A percentile compares a stretch with the other conserved stretches of the same genome.
phyloP scores from a whole-genome alignment of 2,888 invertebrate genomes.

The Vandiemenella viatica region DNA sequence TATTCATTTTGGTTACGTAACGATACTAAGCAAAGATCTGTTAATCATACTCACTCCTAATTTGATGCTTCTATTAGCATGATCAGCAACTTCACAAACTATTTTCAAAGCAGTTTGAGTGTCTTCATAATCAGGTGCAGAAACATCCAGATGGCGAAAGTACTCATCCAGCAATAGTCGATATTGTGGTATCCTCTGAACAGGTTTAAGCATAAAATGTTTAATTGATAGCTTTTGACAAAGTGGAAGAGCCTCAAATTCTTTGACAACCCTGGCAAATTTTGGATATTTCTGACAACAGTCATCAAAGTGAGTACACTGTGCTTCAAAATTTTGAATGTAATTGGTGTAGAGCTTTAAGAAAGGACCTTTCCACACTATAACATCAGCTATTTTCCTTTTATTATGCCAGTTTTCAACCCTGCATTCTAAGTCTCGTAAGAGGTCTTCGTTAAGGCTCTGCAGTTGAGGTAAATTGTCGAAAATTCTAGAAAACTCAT shows the following conservation, averaged over 20 bases:
- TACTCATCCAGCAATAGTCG: slow-evolving; percentile 44
- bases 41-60: slow-evolving; percentile 36
- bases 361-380: slow-evolving; percentile 41
- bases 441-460: slow-evolving; percentile 35
- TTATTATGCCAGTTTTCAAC: slow-evolving; percentile 31
- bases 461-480: slow-evolving; percentile 36
- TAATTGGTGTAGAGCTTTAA: slow-evolving; percentile 39
- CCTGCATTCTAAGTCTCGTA: slow-evolving; percentile 33
- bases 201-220: slow-evolving; percentile 51
- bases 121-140: slow-evolving; percentile 39
- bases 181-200: slow-evolving; percentile 51
- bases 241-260: slow-evolving; percentile 30
- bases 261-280: slow-evolving; percentile 32
- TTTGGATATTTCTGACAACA: slow-evolving; percentile 31
- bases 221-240: slow-evolving; percentile 35
- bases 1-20: too few relatives aligned
- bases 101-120: slow-evolving; percentile 38
- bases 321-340: slow-evolving; percentile 36
- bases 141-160: slow-evolving; percentile 33
- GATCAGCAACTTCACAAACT: slow-evolving; percentile 39
- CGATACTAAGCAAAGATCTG: too few relatives aligned
- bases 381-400: slow-evolving; percentile 36
- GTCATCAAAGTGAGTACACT: slow-evolving; percentile 33
- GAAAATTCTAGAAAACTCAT: slow-evolving; percentile 33
- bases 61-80: slow-evolving; percentile 39